Conservation (phyloP, 2,797 vertebrate species). For the Erethizon dorsatum region DNA sequence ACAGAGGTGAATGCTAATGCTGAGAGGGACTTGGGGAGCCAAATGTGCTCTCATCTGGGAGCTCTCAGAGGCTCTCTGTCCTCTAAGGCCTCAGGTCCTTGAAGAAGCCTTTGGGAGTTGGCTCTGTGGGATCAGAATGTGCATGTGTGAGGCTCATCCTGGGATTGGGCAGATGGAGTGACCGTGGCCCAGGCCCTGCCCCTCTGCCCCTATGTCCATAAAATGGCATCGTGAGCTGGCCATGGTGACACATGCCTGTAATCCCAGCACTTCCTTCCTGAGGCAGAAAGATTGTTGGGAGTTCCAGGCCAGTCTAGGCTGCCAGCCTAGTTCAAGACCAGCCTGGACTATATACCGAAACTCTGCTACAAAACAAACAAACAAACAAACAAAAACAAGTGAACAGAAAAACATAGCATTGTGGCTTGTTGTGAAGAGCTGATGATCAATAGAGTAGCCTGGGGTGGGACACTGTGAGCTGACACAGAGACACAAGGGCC, state of each 20-base stretch:
- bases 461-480: background rate
- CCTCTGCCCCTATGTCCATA: accelerated
- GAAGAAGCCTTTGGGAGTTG: background rate
- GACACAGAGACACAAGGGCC: background rate
- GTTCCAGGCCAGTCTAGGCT: background rate
- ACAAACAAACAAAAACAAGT: background rate
- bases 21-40: background rate
- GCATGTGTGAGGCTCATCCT: accelerated
- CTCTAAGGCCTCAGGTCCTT: background rate
- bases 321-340: background rate
- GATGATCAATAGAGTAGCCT: background rate
- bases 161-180: accelerated
- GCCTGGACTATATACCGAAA: background rate
- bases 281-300: background rate
- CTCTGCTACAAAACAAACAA: background rate
- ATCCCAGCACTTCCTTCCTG: background rate
- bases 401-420: background rate
- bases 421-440: accelerated
- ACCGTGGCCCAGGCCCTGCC: background rate
- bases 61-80: background rate
- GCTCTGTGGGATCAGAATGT: background rate
- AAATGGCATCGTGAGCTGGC: background rate
- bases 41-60: background rate
- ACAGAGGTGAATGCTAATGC: constrained; percentile 76
- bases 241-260: background rate